These are phyloP conservation scores for Brevipalpus yothersi DNA, from an alignment of 1,140 invertebrate genomes.

Conservation along the genomic window DNA sequence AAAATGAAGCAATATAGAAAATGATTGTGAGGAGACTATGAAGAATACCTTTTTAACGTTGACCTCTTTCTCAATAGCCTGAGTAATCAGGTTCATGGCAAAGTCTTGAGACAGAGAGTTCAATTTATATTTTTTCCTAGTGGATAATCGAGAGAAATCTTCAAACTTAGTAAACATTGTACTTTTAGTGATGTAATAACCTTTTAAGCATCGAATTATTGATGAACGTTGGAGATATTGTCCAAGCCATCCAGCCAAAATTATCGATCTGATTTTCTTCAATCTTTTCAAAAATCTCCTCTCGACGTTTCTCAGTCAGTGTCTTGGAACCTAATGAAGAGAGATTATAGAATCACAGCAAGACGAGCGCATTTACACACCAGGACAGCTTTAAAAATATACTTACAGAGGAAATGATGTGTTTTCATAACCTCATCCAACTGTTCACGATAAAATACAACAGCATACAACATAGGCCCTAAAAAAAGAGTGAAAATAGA, in stretches of 20 bases:
- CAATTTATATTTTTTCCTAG: constrained; percentile 55
- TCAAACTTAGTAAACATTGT: background rate
- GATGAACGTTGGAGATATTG: constrained; percentile 71
- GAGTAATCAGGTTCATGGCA: constrained; percentile 60
- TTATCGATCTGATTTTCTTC: constrained; percentile 34
- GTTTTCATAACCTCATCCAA: constrained; percentile 38
- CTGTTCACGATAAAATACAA: constrained; percentile 45
- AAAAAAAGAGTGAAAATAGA: too few species aligned
- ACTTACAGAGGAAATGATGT: constrained; percentile 18
- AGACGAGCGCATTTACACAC: too few species aligned
- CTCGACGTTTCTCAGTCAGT: constrained; percentile 69
- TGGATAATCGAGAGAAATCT: background rate
- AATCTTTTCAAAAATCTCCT: constrained; percentile 59
- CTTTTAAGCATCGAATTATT: constrained; percentile 64
- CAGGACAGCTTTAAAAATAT: background rate
- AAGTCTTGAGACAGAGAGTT: constrained; percentile 93
- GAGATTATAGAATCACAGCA: constrained; percentile 1
- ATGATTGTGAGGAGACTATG: background rate
- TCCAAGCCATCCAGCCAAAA: constrained; percentile 52
- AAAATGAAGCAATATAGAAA: too few species aligned
- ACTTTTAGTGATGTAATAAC: constrained; percentile 15
- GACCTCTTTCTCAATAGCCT: constrained; percentile 45
- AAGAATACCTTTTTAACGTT: constrained; percentile 41
- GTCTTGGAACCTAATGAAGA: constrained; percentile 69
- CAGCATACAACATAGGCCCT: constrained; percentile 91